Conservation (phyloP, 2,797 vertebrate species). For the Betta splendens region DNA sequence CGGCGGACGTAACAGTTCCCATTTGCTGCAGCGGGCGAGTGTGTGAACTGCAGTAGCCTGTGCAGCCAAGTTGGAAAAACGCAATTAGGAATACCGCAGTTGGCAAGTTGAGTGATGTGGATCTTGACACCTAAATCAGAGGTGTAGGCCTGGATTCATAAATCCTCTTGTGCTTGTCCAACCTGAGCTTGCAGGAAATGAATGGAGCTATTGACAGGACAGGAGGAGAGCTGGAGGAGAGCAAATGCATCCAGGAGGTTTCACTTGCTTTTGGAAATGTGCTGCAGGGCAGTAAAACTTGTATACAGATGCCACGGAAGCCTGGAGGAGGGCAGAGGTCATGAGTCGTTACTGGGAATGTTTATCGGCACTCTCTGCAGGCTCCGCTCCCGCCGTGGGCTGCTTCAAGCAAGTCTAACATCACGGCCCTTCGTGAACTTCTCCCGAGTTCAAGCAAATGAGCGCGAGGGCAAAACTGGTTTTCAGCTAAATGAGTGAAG, state of each 20-base stretch:
- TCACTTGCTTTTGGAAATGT: conserved; percentile 44
- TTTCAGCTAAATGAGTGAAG: too few relatives aligned
- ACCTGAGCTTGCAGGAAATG: conserved; percentile 46
- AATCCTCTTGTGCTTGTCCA: conserved; percentile 46
- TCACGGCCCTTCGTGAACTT: not conserved
- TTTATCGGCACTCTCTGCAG: not conserved
- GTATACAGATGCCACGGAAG: conserved; percentile 22
- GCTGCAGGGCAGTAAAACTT: conserved; percentile 33
- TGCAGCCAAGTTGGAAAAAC: conserved; percentile 24
- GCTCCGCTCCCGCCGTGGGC: not conserved
- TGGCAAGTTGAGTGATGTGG: conserved; percentile 7
- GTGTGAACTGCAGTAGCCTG: conserved; percentile 17
- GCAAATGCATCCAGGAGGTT: conserved; percentile 37
- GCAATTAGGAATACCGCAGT: conserved; percentile 20
- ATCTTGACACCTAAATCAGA: conserved; percentile 34
- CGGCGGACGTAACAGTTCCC: conserved; percentile 9
- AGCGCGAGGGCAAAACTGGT: not conserved
- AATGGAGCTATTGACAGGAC: conserved; percentile 40
- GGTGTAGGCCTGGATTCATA: conserved; percentile 34
- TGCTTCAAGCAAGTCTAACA: not conserved
- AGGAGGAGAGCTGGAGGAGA: conserved; percentile 20
- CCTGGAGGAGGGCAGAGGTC: not conserved
- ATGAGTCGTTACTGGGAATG: not conserved
- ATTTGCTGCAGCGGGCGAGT: conserved; percentile 28
- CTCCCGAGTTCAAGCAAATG: not conserved